Evolutionary conservation across 1,140 invertebrate genomes (phyloP).

Genomic region (Cherax destructor): DNA sequence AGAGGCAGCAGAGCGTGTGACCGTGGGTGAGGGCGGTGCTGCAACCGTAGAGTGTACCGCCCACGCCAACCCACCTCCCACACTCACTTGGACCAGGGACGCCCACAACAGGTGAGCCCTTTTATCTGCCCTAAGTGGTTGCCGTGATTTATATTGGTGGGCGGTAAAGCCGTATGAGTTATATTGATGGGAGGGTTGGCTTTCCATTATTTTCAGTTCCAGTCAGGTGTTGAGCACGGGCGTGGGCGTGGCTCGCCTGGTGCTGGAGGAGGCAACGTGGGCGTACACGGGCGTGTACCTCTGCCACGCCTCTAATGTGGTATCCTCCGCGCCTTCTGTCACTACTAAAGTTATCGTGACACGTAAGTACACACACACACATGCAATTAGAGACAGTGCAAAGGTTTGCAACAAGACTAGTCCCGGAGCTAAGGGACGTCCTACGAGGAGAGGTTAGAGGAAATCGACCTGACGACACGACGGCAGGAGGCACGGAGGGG

Average conservation of each 20-base stretch:
- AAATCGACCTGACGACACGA: too few species aligned
- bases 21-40: slow-evolving; percentile 86
- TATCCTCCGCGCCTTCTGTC: slow-evolving; percentile 16
- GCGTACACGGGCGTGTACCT: slow-evolving; percentile 28
- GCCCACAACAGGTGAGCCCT: slow-evolving; percentile 49
- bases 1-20: slow-evolving; percentile 84
- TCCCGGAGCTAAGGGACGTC: too few species aligned
- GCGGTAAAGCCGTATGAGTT: too few species aligned
- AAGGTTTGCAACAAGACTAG: too few species aligned
- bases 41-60: slow-evolving; percentile 91
- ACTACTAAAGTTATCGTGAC: slow-evolving; percentile 20
- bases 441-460: too few species aligned
- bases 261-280: slow-evolving; percentile 84
- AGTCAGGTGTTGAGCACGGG: slow-evolving; percentile 31
- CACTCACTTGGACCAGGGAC: slow-evolving; percentile 28
- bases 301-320: slow-evolving; percentile 34
- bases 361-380: background rate
- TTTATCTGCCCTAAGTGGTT: too few species aligned
- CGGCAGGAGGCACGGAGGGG: background rate
- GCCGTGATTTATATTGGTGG: too few species aligned
- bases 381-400: too few species aligned
- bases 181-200: too few species aligned
- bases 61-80: slow-evolving; percentile 85
- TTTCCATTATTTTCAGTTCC: background rate
- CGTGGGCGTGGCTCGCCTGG: slow-evolving; percentile 75